Evolutionary conservation across 2,113 vertebrate genomes (phyloP).

Genomic region (Copsychus sechellarum): DNA sequence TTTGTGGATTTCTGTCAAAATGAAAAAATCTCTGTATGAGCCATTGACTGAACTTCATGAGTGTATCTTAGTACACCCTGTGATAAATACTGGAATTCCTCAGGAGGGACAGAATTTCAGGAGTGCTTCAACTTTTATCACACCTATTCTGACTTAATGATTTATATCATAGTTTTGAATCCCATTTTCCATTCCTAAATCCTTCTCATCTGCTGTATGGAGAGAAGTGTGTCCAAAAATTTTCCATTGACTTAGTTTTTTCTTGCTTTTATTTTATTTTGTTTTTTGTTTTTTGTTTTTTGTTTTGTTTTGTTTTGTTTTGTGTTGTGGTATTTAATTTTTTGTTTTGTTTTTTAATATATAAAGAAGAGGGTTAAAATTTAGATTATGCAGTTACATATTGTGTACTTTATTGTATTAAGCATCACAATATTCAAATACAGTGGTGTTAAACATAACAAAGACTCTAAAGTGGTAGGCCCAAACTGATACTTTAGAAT

Average conservation of each 20-base stretch:
- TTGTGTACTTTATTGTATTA: not conserved
- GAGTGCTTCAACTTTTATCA: not conserved
- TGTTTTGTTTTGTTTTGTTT: not conserved
- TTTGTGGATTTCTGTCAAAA: not conserved
- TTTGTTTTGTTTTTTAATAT: not conserved
- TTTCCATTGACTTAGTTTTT: not conserved
- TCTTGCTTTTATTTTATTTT: not conserved
- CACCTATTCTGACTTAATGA: not conserved
- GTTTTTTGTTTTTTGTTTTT: too few relatives aligned
- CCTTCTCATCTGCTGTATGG: not conserved
- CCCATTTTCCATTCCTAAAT: not conserved
- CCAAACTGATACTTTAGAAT: not conserved
- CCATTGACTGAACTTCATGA: rapidly evolving
- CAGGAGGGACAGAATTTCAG: not conserved
- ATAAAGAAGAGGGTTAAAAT: not conserved
- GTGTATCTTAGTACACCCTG: not conserved
- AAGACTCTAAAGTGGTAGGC: not conserved
- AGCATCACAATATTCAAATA: not conserved
- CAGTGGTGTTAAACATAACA: not conserved
- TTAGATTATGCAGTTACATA: not conserved
- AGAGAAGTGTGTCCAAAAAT: not conserved
- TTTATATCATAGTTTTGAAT: not conserved
- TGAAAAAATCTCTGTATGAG: not conserved
- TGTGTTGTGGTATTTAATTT: not conserved
- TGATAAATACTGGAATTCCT: not conserved